Base-by-base conservation (phyloP, 2,797 vertebrate species). In the Amazonetta brasiliensis region DNA sequence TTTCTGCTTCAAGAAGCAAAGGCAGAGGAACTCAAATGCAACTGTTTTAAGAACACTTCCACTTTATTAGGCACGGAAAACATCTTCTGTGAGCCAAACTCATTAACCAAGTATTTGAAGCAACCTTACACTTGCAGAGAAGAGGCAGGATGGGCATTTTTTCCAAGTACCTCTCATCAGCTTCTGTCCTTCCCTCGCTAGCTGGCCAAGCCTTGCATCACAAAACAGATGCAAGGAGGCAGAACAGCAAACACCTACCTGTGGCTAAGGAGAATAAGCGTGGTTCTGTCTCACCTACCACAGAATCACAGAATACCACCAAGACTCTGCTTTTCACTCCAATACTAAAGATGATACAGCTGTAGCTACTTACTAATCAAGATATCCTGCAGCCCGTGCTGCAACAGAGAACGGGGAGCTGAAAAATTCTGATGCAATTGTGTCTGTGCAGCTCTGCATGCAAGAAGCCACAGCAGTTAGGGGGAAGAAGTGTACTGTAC, bases 31-130 rank as follows among this genome's bases (percentile, higher is more conserved):
- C 64, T 79, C 77, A 68, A 84, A 48, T 26, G 19, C 83, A 71
- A 90, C 3, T 0, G 25, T n/a, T 78, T 87, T 77, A 92, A 91
- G 80, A 94, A 84, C 43, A 35, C 17, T 82, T 84, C 63, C 72
- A 56, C 60, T 87, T 94, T 11, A 84, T 74, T 84, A 90, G 11
- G 11, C 75, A 43, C 5, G 39, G 33, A 76, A 94, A 92, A 73
- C 23, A 81, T 48, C 59, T 56, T 84, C 50, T 52, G 37, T 44
- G 66, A 94, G 91, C 73, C 87, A 95, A 84, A 59, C 59, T 71
- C 72, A 39, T 81, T 92, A 84, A 86, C 73, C 35, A 62, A 88
- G 79, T 28, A 84, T 63, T 21, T 91, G 87, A 92, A 94, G 28
- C 66, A 92, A 75, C 46, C 59, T 81, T n/a, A 63, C 20, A 31